Evolutionary conservation across 2,888 invertebrate genomes (phyloP), one percentile per base, ranked within the genome.

Genomic region (Mellilla xanthometata): DNA sequence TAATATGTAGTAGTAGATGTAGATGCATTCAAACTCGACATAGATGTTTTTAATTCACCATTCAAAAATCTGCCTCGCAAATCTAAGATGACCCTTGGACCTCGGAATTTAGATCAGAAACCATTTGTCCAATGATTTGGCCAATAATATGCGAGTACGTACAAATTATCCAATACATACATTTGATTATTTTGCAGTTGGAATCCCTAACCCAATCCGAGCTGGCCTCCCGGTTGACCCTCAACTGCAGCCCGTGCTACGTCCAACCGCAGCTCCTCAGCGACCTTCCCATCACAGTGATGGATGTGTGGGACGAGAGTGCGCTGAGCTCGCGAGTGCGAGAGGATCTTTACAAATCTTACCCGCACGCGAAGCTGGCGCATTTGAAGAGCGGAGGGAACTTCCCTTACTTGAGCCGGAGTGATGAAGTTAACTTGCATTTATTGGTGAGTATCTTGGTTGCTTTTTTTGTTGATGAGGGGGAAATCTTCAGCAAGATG

Each of bases 281-380:
- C 15, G 83, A 91, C 49, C 66, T 96, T 35, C 93, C 94, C n/a
- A 91, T 96, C 8, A 97, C 97, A 7, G 92, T 97, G 36, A 91
- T 97, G 75, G 96, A 97, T 81, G 97, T 97, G 0, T 97, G 96
- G 90, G 97, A 97, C 77, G 95, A 96, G 63, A 94, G 94, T 76
- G 97, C 97, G 2, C 80, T 97, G 33, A 95, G 95, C 46, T 91
- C 92, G 52, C 76, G 91, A 28, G 96, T 96, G 0, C 85, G 95
- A 39, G 96, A 96, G 65, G 95, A 96, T 65, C 84, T 96, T 57
- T 95, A 95, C 75, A 96, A 96, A 73, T 94, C 94, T 60, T 97
- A 96, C 76, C 96, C 97, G 0, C 91, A 94, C 49, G 96, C 96
- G 0, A 96, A 95, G 81, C 76, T 96, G 52, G 97, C 96, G 1